Base-by-base conservation (phyloP, 2,888 invertebrate species). In the Morinoia aosen region DNA sequence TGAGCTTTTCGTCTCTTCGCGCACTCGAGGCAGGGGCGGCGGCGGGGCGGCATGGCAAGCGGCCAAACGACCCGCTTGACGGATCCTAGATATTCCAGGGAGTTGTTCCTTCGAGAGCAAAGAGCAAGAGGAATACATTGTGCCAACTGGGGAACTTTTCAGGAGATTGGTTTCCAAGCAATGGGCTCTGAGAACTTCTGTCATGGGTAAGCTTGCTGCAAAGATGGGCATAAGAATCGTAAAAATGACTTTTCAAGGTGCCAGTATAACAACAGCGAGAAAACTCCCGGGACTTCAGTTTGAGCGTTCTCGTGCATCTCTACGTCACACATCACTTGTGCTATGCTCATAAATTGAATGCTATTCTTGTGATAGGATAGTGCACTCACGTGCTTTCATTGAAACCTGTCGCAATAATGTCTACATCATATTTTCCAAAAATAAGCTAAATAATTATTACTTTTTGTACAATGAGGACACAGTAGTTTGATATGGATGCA, bases 61-160 rank as follows among this genome's bases (percentile, higher is more conserved):
- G 25, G 93, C 93, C 93, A 93, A 93, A 93, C 93, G 93, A 93
- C 57, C 57, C 58, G 8, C 93, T 56, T 93, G 93, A 93, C 93
- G 57, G 48, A 57, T 56, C 93, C 93, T 12, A 57, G 57, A 93
- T 93, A 93, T 57, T 93, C 93, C 33, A 57, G 57, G n/a, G 93
- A 93, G 57, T 16, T 40, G 16, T 90, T 39, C 76, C 76, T 76
- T 76, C 25, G 61, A 61, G 61, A 16, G 8, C 8, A 76, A 33
- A 33, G 76, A 25, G 33, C 19, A 76, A 76, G 76, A 76, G 76
- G 25, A 76, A 76, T 76, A 33, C 33, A 76, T 33, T 76, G 76
- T 76, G 76, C 25, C 76, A 76, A 76, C 76, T 76, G 76, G 76
- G 10, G 76, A 76, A 76, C 76, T 76, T 19, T 76, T 76, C 76